Conservation (phyloP, 1,140 invertebrate species). For the Drosophila ironensis region DNA sequence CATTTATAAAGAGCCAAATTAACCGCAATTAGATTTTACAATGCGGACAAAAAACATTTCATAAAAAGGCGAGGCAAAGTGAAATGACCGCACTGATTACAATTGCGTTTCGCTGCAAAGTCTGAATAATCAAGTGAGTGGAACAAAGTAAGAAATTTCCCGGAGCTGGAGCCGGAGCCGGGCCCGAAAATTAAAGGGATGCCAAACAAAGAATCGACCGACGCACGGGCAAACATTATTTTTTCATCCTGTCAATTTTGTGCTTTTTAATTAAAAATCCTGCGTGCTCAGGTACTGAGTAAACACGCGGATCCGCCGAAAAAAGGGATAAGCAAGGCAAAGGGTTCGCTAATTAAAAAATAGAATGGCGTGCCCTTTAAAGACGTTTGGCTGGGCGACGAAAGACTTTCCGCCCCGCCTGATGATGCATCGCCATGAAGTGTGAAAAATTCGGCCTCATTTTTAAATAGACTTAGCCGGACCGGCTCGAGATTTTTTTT, state of each 20-base stretch:
- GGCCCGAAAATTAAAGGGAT: slow-evolving; percentile 4
- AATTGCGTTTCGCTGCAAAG: not conserved
- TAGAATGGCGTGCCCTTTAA: slow-evolving; percentile 47
- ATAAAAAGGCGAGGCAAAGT: slow-evolving; percentile 10
- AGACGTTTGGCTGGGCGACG: slow-evolving; percentile 1
- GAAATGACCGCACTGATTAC: slow-evolving; percentile 20
- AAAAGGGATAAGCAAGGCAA: slow-evolving; percentile 28
- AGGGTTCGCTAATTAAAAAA: slow-evolving; percentile 66
- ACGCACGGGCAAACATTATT: slow-evolving; percentile 40
- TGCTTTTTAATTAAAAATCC: slow-evolving; percentile 69
- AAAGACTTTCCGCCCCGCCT: not conserved
- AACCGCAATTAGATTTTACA: slow-evolving; percentile 58
- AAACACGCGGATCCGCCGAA: slow-evolving; percentile 15
- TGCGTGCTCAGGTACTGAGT: slow-evolving; percentile 31
- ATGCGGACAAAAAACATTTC: slow-evolving; percentile 36
- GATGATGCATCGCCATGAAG: slow-evolving; percentile 40
- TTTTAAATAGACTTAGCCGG: slow-evolving; percentile 60
- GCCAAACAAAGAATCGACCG: slow-evolving; percentile 11
- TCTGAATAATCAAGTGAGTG: slow-evolving; percentile 29
- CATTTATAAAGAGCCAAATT: slow-evolving; percentile 45
- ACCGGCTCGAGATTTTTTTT: too few species aligned
- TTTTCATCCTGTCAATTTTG: slow-evolving; percentile 50
- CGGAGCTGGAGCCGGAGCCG: too few species aligned
- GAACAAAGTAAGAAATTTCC: slow-evolving; percentile 16
- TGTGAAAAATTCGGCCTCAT: slow-evolving; percentile 65